These are phyloP conservation scores for Tyrophagus putrescentiae DNA, from an alignment of 1,140 invertebrate genomes.

Conservation along the genomic window DNA sequence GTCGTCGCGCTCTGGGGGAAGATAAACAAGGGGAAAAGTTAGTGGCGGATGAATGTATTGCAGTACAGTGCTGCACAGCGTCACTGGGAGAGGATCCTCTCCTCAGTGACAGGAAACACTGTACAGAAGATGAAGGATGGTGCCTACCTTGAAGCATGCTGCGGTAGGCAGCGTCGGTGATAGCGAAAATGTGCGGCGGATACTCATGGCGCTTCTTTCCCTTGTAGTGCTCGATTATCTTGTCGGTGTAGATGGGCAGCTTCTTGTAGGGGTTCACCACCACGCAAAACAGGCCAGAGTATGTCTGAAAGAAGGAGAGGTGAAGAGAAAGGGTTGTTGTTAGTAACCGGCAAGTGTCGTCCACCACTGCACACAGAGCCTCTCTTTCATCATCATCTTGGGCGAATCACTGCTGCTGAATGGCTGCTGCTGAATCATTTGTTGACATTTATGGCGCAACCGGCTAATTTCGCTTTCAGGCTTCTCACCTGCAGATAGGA, in stretches of 20 bases:
- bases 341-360: too few species aligned
- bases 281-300: slow-evolving; percentile 96
- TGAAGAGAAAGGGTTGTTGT: not conserved
- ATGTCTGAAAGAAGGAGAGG: slow-evolving; percentile 63
- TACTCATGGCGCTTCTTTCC: slow-evolving; percentile 98
- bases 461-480: too few species aligned
- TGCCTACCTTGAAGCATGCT: slow-evolving; percentile 99
- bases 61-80: slow-evolving; percentile 9
- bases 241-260: slow-evolving; percentile 96
- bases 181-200: slow-evolving; percentile 97
- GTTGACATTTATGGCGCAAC: too few species aligned
- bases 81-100: not conserved
- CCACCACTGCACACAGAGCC: too few species aligned
- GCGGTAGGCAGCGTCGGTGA: slow-evolving; percentile 88
- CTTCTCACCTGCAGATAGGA: too few species aligned
- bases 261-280: slow-evolving; percentile 98
- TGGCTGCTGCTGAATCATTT: too few species aligned
- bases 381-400: too few species aligned
- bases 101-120: too few species aligned
- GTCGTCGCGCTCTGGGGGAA: slow-evolving; percentile 79
- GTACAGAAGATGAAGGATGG: too few species aligned
- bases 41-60: not conserved
- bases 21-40: slow-evolving; percentile 24
- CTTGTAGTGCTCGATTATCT: slow-evolving; percentile 98
- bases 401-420: too few species aligned